Evolutionary conservation across 2,888 invertebrate species (phyloP).

Genomic region (Nomada flava): DNA sequence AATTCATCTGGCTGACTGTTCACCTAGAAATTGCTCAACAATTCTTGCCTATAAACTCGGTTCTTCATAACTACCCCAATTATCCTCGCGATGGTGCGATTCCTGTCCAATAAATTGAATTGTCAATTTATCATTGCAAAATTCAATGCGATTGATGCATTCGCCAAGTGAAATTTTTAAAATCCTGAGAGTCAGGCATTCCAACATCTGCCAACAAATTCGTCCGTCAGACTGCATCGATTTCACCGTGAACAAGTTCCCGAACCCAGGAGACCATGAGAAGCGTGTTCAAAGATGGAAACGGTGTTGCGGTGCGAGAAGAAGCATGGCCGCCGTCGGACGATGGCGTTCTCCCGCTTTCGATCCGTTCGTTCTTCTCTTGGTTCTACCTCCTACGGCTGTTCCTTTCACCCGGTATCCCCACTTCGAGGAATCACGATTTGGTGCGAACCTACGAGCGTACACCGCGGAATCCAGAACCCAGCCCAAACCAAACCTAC

Average conservation of each 20-base stretch:
- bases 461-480: constrained; percentile 44
- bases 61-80: not conserved
- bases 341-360: constrained; percentile 73
- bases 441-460: constrained; percentile 61
- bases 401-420: constrained; percentile 54
- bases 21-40: not conserved
- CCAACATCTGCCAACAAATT: too few species aligned
- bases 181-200: too few species aligned
- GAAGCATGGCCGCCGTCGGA: constrained; percentile 78
- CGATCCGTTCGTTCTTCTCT: constrained; percentile 50
- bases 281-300: constrained; percentile 34
- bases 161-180: too few species aligned
- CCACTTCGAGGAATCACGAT: constrained; percentile 51
- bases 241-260: not conserved
- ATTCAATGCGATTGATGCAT: too few species aligned
- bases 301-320: constrained; percentile 5
- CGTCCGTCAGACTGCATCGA: not conserved
- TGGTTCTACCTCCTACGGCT: constrained; percentile 58
- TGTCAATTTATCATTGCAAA: too few species aligned
- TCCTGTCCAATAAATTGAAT: too few species aligned
- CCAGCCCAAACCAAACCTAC: constrained; percentile 47
- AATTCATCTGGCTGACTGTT: not conserved
- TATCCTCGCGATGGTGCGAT: too few species aligned
- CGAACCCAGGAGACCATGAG: not conserved
- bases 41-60: not conserved